Base-by-base conservation (phyloP, 1,140 invertebrate genomes). In the Formica exsecta region DNA sequence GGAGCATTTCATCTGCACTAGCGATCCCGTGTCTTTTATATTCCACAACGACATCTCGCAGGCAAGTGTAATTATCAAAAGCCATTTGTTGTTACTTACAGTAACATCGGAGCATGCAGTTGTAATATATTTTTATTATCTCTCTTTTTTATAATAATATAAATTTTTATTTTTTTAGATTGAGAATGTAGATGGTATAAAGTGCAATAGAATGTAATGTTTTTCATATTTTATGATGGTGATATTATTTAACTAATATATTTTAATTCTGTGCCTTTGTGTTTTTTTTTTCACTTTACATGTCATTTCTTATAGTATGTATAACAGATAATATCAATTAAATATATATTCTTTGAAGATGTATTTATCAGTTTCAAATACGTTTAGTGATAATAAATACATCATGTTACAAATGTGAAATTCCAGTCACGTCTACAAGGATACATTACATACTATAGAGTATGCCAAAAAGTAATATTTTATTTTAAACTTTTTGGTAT, bases 11-110 rank as follows among this genome's bases (percentile, higher is more conserved):
- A 51, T 96, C 97, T 91, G 93, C 97, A 0, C 94, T 99, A 8
- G 98, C 98, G 0, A 95, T 97, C 16, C 98, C 98, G 0, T 98
- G 97, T 92, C 95, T 99, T 3, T 94, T 99, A 8, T 98, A 97
- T 93, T 98, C 98, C 1, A 97, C 96, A 22, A 98, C 97, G 5
- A 96, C 97, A 91, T 96, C 96, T 51, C 96, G 97, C 92, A 97
- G 96, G 97, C 98, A 96, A 96, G 94, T 92, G 54, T 76, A 36
- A 77, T 44, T 25, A 38, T 8, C 16, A n/a, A 22, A 66, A 62
- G 25, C 2, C 5, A 22, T 29, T 3, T 64, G 59, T 75, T 54
- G 0, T 59, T 36, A 36, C 32, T 59, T 29, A 25, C 36, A 51
- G 5, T 11, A 75, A 65, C 36, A 38, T n/a, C 5, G 32, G 32